Base-by-base conservation (phyloP, 2,113 vertebrate genomes). In the Anarhynchus alexandrinus region DNA sequence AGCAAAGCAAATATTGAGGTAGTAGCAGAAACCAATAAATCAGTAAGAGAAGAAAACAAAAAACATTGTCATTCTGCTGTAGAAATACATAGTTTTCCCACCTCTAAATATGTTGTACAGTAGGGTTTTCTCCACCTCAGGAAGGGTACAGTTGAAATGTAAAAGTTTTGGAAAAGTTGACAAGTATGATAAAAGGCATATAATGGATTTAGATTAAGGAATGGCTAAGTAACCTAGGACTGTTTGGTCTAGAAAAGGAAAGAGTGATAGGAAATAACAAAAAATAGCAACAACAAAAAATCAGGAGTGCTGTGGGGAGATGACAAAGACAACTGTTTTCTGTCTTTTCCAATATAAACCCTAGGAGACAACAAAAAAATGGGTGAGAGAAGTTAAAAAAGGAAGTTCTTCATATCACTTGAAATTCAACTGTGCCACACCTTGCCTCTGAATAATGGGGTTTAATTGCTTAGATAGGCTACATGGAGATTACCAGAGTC, bases 21-120 rank as follows among this genome's bases (percentile, higher is more conserved):
- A 49, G 22, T 66, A 66, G 23, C 5, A 81, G 58, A 84, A 80
- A 65, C 11, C 40, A 65, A 43, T 15, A 58, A 58, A 69, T 42
- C 25, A 54, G 9, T 55, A 36, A 51, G 4, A 71, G 10, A 78
- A 52, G 6, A 65, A 84, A 86, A 25, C 18, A 36, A 54, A 54
- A 34, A 14, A 0, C 6, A 12, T 27, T 58, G 2, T 25, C 45
- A 58, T 40, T 58, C 25, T 5, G 0, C 30, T 52, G 18, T 20
- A 86, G 20, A 71, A 83, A 66, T 52, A 4, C 4, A 18, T 12
- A 7, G 4, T 34, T 90, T 72, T 43, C 20, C 4, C 23, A 67
- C 2, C 6, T 54, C 42, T 82, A 34, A 62, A 66, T 61, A 26
- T 11, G 3, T 29, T 47, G 2, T 22, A 23, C 6, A 22, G 12